These are phyloP conservation scores for Aurelia aurita complex sp. Pacific DNA, from an alignment of 30 jellyfish, hydroid and myxozoan genomes.

Conservation along the genomic window DNA sequence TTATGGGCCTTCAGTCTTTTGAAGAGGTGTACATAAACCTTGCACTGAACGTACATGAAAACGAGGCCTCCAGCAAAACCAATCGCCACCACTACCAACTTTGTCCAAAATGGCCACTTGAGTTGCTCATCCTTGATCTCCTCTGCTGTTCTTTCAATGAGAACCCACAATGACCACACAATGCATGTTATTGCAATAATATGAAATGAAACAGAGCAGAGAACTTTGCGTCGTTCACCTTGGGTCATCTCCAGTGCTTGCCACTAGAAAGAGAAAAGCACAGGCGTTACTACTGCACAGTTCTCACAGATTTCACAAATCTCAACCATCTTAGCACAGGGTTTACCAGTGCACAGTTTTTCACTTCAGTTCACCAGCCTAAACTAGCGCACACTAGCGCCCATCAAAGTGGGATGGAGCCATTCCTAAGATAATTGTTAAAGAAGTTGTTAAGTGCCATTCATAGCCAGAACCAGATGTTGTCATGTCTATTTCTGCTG, in stretches of 20 bases:
- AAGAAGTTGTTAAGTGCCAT: no score
- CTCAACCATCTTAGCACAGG: no score
- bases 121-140: slow-evolving; percentile 91
- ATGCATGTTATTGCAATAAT: slow-evolving; percentile 94
- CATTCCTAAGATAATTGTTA: no score
- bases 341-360: no score
- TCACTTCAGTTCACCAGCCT: no score
- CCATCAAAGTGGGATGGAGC: no score
- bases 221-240: slow-evolving; percentile 93
- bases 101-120: slow-evolving; percentile 99
- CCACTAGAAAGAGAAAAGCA: slow-evolving; percentile 73
- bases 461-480: no score
- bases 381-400: no score
- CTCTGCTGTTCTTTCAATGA: slow-evolving; percentile 95
- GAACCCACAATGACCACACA: slow-evolving; percentile 98
- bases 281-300: neutral
- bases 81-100: slow-evolving; percentile 96
- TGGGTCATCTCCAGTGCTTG: slow-evolving; percentile 89
- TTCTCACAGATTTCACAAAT: no score
- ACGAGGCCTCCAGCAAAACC: slow-evolving; percentile 99
- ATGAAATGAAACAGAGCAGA: slow-evolving; percentile 96
- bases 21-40: slow-evolving; percentile 86
- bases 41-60: slow-evolving; percentile 97
- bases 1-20: slow-evolving; percentile 88
- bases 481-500: no score